phyloP scores from a whole-genome alignment of 2,888 invertebrate genomes.

The Megaustenia siamemsis region DNA sequence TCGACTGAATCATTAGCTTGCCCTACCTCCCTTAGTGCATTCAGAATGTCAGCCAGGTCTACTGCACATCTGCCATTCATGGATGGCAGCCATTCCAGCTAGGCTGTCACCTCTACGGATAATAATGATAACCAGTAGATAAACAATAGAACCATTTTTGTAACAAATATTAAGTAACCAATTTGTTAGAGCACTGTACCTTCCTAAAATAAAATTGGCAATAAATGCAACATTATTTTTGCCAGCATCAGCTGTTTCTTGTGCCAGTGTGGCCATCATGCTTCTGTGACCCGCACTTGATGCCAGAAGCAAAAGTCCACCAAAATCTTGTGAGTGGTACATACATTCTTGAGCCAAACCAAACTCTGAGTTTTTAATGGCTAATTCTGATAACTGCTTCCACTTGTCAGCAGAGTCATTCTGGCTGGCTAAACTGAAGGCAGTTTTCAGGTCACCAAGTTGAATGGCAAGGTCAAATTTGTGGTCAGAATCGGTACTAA shows the following conservation, averaged over 20 bases:
- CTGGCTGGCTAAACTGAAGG: slow-evolving; percentile 91
- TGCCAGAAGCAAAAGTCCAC: slow-evolving; percentile 86
- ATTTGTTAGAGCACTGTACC: slow-evolving; percentile 81
- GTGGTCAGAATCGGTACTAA: slow-evolving; percentile 98
- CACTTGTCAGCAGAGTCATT: slow-evolving; percentile 93
- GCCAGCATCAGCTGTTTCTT: slow-evolving; percentile 85
- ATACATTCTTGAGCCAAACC: slow-evolving; percentile 95
- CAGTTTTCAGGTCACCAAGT: slow-evolving; percentile 91
- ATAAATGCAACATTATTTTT: slow-evolving; percentile 96
- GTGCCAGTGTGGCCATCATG: slow-evolving; percentile 89
- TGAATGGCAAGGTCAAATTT: slow-evolving; percentile 96
- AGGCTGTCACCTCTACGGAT: no score
- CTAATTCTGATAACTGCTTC: slow-evolving; percentile 94
- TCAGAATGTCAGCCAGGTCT: no score
- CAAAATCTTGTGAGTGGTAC: slow-evolving; percentile 94
- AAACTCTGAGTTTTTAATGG: slow-evolving; percentile 87
- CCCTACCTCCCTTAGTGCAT: no score
- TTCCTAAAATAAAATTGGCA: slow-evolving; percentile 92
- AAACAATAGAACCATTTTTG: neutral
- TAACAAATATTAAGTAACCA: neutral
- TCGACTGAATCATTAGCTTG: no score
- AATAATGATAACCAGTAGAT: no score
- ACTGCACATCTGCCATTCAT: no score
- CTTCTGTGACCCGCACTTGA: slow-evolving; percentile 85
- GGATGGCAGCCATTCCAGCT: no score